These are phyloP conservation scores for Ctenosaura bakeri DNA, from an alignment of 2,797 vertebrate genomes.

Conservation along the genomic window DNA sequence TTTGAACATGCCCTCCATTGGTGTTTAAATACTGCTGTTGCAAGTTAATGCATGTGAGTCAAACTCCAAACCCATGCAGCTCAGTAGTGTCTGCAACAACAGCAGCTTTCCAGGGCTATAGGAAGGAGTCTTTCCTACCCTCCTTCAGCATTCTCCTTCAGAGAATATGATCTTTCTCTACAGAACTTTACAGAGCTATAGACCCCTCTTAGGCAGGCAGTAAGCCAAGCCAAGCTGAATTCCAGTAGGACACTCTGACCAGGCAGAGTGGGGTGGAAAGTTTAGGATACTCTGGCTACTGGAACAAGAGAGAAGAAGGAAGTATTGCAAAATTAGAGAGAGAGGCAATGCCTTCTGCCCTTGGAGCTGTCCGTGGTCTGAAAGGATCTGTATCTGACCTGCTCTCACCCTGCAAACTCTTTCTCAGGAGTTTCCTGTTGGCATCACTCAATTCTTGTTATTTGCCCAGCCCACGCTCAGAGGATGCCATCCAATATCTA, in stretches of 20 bases:
- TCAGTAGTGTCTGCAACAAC: neutral
- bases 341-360: constrained; percentile 13
- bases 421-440: neutral
- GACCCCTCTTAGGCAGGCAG: neutral
- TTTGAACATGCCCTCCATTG: too few species aligned
- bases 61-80: too few species aligned
- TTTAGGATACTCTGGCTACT: neutral
- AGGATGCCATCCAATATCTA: neutral
- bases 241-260: neutral
- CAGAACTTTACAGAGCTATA: neutral
- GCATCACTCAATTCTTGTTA: neutral
- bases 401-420: neutral
- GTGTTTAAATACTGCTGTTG: too few species aligned
- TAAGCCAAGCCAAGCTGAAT: neutral
- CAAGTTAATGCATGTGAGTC: too few species aligned
- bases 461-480: neutral
- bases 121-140: neutral
- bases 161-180: neutral
- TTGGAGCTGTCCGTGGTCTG: constrained; percentile 46
- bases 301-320: neutral
- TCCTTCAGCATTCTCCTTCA: neutral
- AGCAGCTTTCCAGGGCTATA: neutral
- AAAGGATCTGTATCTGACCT: neutral
- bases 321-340: constrained; percentile 2
- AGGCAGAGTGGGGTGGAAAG: neutral